phyloP scores from a whole-genome alignment of 2,113 vertebrate genomes.

The Abramis brama region DNA sequence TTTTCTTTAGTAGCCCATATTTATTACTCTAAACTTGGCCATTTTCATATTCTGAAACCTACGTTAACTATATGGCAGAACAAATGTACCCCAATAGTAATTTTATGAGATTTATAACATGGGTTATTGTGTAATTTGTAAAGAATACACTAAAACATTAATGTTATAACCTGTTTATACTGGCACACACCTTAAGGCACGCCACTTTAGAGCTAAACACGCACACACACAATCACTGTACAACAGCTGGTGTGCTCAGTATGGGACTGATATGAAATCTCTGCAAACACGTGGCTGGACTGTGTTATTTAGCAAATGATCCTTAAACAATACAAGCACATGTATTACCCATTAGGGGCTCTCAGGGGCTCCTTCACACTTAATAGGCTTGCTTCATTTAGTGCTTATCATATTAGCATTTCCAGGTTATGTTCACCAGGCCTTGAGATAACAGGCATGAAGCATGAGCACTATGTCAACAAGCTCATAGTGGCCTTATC shows the following conservation, averaged over 20 bases:
- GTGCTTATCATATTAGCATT: conserved; percentile 62
- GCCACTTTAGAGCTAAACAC: not conserved
- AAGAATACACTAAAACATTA: not conserved
- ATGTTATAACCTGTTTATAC: not conserved
- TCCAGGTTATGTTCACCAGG: conserved; percentile 52
- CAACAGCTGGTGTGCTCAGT: conserved; percentile 57
- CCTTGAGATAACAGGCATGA: conserved; percentile 52
- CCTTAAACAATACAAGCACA: conserved; percentile 49
- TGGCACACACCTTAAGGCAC: conserved; percentile 25
- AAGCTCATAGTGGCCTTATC: conserved; percentile 53
- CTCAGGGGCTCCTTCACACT: conserved; percentile 45
- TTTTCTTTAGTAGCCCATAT: no score
- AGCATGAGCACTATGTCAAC: conserved; percentile 54
- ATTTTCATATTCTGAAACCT: not conserved
- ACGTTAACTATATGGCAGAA: not conserved
- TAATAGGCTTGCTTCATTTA: conserved; percentile 51
- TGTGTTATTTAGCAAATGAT: conserved; percentile 51
- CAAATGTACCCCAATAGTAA: not conserved
- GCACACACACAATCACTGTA: conserved; percentile 19
- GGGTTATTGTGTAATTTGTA: no score
- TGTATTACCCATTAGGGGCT: conserved; percentile 32
- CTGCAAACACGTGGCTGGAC: conserved; percentile 50
- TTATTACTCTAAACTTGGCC: not conserved
- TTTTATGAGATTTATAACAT: not conserved
- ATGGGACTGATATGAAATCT: conserved; percentile 55